Base-by-base conservation (phyloP, 2,888 invertebrate genomes). In the Nephrotoma guestfalica region DNA sequence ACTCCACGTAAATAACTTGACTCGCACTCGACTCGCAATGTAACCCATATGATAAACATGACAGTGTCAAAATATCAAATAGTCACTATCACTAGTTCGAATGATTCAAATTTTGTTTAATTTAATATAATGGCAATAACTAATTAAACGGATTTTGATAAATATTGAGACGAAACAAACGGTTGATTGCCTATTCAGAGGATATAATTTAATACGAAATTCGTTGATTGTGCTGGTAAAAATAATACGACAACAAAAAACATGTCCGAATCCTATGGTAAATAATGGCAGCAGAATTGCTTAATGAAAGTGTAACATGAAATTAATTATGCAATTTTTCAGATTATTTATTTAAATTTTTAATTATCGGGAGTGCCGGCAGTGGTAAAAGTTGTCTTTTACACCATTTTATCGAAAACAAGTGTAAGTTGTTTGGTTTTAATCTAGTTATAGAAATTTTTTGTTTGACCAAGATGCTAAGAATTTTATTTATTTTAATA, bases 321-420 rank as follows among this genome's bases (percentile, higher is more conserved):
- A 86, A 83, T 41, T 18, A 86, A 86, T 30, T 41, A 41, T 57
- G 42, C 5, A 85, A 87, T 87, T 86, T 93, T 93, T 87, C 92
- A 95, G 96, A 96, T 93, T 96, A 96, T 90, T 92, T 96, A 88
- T 96, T 96, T 91, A 96, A 96, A 93, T 96, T 96, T 91, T 92
- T 96, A 88, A 95, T 96, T 43, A 96, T 96, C 90, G 96, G 96
- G 88, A 96, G 95, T 92, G 96, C 96, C 88, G 96, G 96, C 86
- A 94, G 95, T 88, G 96, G 96, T 88, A 96, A 96, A 91, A 96
- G 96, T 86, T 96, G 96, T 90, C 93, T 96, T 51, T 92, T 96
- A 71, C 96, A 96, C 91, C 96, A 96, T 91, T 96, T 96, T 90
- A 96, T 96, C 89, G 96, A 96, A 91, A 95, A 94, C 89, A 96